Base-by-base conservation (phyloP, 2,113 vertebrate genomes). In the Jacana jacana region DNA sequence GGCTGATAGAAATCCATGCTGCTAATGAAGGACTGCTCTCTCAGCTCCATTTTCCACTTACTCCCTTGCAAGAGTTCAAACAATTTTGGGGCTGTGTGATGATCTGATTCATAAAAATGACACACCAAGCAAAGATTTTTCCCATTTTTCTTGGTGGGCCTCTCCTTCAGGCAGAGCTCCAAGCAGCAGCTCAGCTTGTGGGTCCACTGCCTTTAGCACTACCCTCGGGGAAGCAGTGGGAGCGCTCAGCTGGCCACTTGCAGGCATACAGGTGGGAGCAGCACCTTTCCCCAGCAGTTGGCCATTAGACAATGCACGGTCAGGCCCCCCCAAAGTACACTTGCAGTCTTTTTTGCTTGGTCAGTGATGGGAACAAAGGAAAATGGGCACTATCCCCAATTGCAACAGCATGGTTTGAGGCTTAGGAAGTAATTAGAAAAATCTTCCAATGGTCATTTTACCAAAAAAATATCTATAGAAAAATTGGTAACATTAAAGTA, bases 191-290 rank as follows among this genome's bases (percentile, higher is more conserved):
- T 66, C 51, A n/a, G 30, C 18, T 42, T 24, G 24, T 35, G n/a
- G 35, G 12, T 40, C 14, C 11, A n/a, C 24, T 4, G 2, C 42
- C 1, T 3, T 13, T 9, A 15, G 30, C 61, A 30, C 12, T 12
- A 17, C 17, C 12, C 24, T 2, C 0, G 6, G 19, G 23, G 42
- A 68, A 49, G 58, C 39, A 12, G 27, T 5, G 39, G 48, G 48
- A 63, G 22, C 1, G 2, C 4, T 5, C 6, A 27, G 49, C 20
- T 17, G 17, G 58, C 15, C 2, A 7, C 51, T 10, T 17, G 7
- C 12, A 24, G 35, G 18, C 35, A n/a, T 11, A 30, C 1, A 9
- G 11, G 7, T n/a, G 28, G 25, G 61, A 58, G 51, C 30, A 66
- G 51, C 35, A 8, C n/a, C n/a, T 19, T n/a, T 44, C 30, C 35